Conservation (phyloP, 2,113 vertebrate genomes). For the Miniopterus natalensis region DNA sequence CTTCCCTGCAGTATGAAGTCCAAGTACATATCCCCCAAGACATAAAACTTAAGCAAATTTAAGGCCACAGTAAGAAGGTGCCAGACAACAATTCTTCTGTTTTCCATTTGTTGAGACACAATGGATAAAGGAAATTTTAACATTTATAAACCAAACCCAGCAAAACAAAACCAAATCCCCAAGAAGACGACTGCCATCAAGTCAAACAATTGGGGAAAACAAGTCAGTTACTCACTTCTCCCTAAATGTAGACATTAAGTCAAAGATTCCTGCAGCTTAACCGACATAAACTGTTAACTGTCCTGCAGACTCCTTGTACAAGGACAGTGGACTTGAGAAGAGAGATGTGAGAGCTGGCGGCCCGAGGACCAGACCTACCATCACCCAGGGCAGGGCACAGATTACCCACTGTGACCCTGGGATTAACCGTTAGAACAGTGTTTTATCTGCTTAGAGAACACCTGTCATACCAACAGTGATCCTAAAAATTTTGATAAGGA, state of each 20-base stretch:
- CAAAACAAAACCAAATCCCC: not conserved
- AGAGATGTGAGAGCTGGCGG: not conserved
- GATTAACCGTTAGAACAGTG: not conserved
- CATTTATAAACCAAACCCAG: not conserved
- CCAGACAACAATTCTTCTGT: not conserved
- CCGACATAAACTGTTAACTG: not conserved
- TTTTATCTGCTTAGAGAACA: constrained; percentile 1
- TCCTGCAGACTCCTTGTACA: not conserved
- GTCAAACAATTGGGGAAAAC: not conserved
- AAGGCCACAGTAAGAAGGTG: not conserved
- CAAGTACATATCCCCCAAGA: not conserved
- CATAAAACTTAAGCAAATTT: not conserved
- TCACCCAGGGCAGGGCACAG: not conserved
- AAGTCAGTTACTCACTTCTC: not conserved
- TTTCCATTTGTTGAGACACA: constrained; percentile 6
- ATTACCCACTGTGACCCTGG: not conserved
- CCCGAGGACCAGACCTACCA: not conserved
- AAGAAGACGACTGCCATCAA: not conserved
- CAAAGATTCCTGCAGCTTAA: constrained; percentile 8
- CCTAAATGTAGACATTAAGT: not conserved
- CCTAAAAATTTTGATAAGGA: not conserved
- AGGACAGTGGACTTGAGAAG: not conserved
- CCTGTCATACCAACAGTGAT: not conserved
- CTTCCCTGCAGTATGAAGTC: not conserved
- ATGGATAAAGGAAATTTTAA: not conserved